Conservation (phyloP, 2,113 vertebrate genomes). For the Ophiodon elongatus region DNA sequence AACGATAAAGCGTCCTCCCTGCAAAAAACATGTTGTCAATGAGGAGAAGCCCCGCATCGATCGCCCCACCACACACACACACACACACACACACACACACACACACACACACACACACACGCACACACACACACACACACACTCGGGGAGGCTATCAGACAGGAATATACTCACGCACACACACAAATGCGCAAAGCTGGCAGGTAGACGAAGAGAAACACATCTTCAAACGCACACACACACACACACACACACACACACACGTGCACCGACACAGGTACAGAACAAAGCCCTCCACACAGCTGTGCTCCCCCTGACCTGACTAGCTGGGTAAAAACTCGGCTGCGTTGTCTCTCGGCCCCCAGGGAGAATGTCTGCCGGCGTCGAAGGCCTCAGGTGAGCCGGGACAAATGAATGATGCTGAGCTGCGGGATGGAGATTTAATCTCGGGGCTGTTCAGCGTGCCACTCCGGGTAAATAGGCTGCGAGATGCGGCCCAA, state of each 20-base stretch:
- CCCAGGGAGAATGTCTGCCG: constrained; percentile 61
- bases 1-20: constrained; percentile 20
- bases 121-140: constrained; percentile 22
- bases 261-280: constrained; percentile 21
- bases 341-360: constrained; percentile 44
- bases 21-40: constrained; percentile 45
- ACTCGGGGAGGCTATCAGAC: constrained; percentile 31
- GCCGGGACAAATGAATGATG: constrained; percentile 75
- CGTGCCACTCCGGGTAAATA: constrained; percentile 65
- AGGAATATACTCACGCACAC: constrained; percentile 14
- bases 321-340: constrained; percentile 66
- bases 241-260: not conserved
- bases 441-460: constrained; percentile 76
- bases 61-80: constrained; percentile 16
- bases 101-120: constrained; percentile 11
- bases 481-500: constrained; percentile 47
- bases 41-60: constrained; percentile 43
- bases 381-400: constrained; percentile 62
- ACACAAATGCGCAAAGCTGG: constrained; percentile 38
- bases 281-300: constrained; percentile 67
- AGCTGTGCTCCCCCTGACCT: constrained; percentile 65
- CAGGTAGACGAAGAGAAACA: constrained; percentile 28
- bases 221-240: not conserved
- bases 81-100: constrained; percentile 5
- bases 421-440: constrained; percentile 68